phyloP scores from a whole-genome alignment of 2,888 invertebrate genomes.

The Caenorhabditis sp. region DNA sequence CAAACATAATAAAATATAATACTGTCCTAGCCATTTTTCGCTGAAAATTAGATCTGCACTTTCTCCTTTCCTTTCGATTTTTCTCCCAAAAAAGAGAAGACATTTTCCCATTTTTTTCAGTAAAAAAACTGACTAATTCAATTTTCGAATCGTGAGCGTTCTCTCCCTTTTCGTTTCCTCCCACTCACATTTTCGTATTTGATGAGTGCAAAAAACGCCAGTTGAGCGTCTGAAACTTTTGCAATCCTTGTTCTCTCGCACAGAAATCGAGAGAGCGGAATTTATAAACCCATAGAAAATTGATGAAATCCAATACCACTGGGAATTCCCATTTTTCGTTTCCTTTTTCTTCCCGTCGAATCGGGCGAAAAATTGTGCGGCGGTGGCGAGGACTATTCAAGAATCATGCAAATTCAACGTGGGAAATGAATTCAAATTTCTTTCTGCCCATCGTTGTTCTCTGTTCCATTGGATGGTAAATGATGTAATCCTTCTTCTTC shows the following conservation, averaged over 20 bases:
- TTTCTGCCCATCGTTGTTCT: neutral
- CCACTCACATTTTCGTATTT: neutral
- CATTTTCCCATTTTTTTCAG: neutral
- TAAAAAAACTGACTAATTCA: conserved; percentile 24
- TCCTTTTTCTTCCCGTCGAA: neutral
- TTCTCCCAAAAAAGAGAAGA: neutral
- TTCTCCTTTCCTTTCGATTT: neutral
- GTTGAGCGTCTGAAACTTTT: neutral
- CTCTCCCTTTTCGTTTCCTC: neutral
- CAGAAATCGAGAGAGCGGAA: neutral
- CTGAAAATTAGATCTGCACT: neutral
- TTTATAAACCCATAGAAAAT: neutral
- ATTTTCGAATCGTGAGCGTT: conserved; percentile 2
- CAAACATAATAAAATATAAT: no score
- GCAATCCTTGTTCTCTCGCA: neutral
- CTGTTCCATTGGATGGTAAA: neutral
- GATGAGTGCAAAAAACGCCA: conserved; percentile 2
- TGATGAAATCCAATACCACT: conserved; percentile 8
- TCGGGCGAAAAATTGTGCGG: neutral
- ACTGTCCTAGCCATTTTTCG: neutral
- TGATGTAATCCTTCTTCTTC: conserved; percentile 11
- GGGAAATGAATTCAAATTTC: conserved; percentile 5
- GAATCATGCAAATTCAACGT: conserved; percentile 5
- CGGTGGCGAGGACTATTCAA: no score
- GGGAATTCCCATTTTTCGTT: neutral